A percentile compares a stretch with the other conserved stretches of the same genome.
These are phyloP conservation scores for Drosophila barbarae DNA, from an alignment of 2,888 invertebrate species.

Conservation along the genomic window DNA sequence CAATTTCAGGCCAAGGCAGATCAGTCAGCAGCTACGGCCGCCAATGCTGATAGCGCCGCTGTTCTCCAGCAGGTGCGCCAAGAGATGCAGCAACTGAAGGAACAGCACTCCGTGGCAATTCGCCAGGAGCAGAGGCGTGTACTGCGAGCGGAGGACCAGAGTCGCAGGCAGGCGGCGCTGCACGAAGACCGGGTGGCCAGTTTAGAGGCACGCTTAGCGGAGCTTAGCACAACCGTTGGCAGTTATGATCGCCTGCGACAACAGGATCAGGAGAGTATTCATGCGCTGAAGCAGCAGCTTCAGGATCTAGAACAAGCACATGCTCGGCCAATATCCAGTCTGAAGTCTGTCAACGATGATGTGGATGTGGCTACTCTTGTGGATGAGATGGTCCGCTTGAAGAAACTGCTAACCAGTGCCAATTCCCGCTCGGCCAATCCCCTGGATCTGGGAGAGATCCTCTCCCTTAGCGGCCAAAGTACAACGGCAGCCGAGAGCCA, in stretches of 20 bases:
- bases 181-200: conserved; percentile 89
- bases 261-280: conserved; percentile 87
- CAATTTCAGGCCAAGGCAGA: conserved; percentile 81
- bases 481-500: conserved; percentile 77
- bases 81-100: conserved; percentile 87
- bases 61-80: conserved; percentile 84
- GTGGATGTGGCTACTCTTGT: conserved; percentile 82
- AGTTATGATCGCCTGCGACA: conserved; percentile 87
- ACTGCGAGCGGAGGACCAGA: conserved; percentile 86
- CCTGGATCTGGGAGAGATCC: conserved; percentile 82
- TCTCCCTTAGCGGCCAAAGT: conserved; percentile 70
- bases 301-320: conserved; percentile 64
- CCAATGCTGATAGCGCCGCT: conserved; percentile 75
- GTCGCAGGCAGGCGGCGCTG: conserved; percentile 84
- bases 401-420: conserved; percentile 82
- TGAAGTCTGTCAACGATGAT: conserved; percentile 73
- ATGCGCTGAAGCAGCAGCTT: conserved; percentile 80
- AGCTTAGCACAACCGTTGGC: conserved; percentile 89
- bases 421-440: conserved; percentile 83
- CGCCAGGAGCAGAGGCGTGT: conserved; percentile 87
- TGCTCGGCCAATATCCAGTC: conserved; percentile 20
- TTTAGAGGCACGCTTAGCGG: conserved; percentile 88
- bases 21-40: conserved; percentile 73
- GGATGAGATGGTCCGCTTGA: conserved; percentile 84
- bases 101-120: conserved; percentile 85